These are phyloP conservation scores for Donacobius atricapilla DNA, from an alignment of 2,113 vertebrate species.

Conservation along the genomic window DNA sequence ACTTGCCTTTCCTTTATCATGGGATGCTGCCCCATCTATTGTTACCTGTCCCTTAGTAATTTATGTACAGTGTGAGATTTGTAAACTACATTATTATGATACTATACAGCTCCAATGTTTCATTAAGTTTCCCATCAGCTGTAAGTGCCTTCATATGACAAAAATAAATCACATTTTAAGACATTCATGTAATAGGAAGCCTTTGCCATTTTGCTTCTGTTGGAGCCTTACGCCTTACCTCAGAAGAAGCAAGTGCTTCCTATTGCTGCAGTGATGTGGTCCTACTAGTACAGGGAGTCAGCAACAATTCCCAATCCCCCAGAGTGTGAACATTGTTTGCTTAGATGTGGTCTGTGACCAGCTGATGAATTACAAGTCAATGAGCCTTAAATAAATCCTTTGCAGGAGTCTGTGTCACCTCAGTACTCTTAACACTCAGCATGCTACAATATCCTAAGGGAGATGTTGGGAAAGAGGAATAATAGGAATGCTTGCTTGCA, in stretches of 20 bases:
- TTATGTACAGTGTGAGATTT: neutral
- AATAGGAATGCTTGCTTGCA: neutral
- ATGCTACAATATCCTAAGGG: too few species aligned
- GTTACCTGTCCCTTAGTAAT: neutral
- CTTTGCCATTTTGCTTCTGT: neutral
- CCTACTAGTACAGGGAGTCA: neutral
- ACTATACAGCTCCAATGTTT: neutral
- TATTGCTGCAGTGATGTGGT: neutral
- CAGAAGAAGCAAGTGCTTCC: neutral
- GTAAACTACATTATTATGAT: neutral
- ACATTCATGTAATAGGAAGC: neutral
- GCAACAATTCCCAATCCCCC: neutral
- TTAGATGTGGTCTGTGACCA: neutral
- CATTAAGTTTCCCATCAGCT: neutral
- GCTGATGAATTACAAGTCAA: neutral
- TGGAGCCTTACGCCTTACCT: neutral
- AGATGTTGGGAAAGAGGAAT: neutral
- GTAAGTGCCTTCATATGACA: neutral
- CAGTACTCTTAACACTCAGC: too few species aligned
- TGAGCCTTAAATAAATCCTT: neutral
- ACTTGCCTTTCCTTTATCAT: neutral
- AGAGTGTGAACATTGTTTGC: rapidly evolving
- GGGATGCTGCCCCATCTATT: neutral
- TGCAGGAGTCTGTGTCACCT: neutral
- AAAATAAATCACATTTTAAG: neutral